Evolutionary conservation across 2,797 vertebrate genomes (phyloP), one percentile per base, ranked within the genome.

Genomic region (Sebastes itinus): DNA sequence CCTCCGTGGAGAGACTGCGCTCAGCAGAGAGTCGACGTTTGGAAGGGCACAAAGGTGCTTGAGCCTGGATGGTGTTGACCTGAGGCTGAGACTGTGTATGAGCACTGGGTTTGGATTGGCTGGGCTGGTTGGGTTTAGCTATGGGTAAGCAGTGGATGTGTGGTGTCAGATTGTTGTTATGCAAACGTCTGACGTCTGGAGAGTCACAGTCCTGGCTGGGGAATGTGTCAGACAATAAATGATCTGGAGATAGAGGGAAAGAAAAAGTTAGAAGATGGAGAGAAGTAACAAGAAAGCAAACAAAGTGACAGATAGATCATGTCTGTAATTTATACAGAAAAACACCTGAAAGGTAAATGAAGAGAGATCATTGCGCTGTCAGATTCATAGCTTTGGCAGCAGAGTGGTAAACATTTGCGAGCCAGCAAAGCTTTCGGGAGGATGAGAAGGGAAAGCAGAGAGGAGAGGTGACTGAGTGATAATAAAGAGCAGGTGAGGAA

Each of bases 151-250:
- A 79, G 93, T 30, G 72, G 92, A 95, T 92, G 27, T 89, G 90
- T 27, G 88, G 86, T 7, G 89, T 88, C 79, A 94, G 94, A 83
- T 89, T 92, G 88, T 93, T 95, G 86, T 91, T 92, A 46, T 95
- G 93, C 77, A 95, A 91, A 35, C 32, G 78, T 79, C 84, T 89
- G 54, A 91, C 20, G 67, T 89, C 96, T 0, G 97, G 97, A 71
- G 97, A 97, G 66, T 97, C 96, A 1, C 91, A 89, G 87, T 98
- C 97, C 80, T 97, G 97, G 74, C 95, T 95, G 0, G 96, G 87
- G 73, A 96, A 97, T 58, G 97, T 96, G 72, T 98, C 97, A 82
- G 97, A 97, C 75, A 99, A 91, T 78, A 99, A 94, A 94, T 98
- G 97, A 95, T 98, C 98, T 99, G 93, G 23, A 69, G 35, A 66